A percentile compares a stretch with the other conserved stretches of the same genome.
Conservation (phyloP, 2,113 vertebrate species). For the Thymallus thymallus region DNA sequence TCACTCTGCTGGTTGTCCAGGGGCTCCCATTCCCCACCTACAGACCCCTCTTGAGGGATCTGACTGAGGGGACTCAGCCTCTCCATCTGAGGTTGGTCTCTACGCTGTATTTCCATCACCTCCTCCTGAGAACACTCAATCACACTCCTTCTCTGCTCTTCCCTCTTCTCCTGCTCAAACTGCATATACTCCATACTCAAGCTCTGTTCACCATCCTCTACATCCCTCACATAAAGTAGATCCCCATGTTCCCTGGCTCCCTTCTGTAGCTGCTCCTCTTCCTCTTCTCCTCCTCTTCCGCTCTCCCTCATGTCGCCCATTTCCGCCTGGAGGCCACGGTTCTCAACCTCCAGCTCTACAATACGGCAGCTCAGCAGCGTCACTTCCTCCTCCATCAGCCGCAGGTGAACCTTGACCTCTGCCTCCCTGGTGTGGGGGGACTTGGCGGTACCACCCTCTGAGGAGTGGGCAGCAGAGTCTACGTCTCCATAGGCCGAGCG, state of each 20-base stretch:
- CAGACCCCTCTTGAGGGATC: conserved; percentile 68
- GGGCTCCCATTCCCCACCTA: conserved; percentile 63
- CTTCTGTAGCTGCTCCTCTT: conserved; percentile 67
- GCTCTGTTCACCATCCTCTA: conserved; percentile 19
- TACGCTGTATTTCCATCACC: conserved; percentile 75
- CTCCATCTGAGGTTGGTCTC: conserved; percentile 71
- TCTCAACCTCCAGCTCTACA: conserved; percentile 96
- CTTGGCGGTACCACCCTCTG: conserved; percentile 72
- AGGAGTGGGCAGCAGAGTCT: conserved; percentile 68
- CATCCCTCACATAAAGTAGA: conserved; percentile 1
- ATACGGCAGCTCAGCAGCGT: conserved; percentile 91
- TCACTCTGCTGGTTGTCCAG: conserved; percentile 60
- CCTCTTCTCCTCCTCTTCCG: conserved; percentile 58
- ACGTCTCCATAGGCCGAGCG: conserved; percentile 85
- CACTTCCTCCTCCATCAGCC: conserved; percentile 96
- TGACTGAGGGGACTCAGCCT: conserved; percentile 33
- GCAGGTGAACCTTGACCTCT: conserved; percentile 89
- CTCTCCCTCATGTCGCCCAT: conserved; percentile 79
- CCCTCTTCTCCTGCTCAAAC: conserved; percentile 76
- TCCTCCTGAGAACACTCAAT: conserved; percentile 74
- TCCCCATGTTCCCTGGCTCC: conserved; percentile 19
- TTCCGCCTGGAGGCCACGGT: conserved; percentile 89
- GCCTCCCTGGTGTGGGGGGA: conserved; percentile 84
- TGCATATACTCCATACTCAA: conserved; percentile 59
- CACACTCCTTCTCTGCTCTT: conserved; percentile 30